Percentiles rank a stretch among this genome's conserved stretches.
Conservation (phyloP, 2,113 vertebrate species). For the Gallinago media region DNA sequence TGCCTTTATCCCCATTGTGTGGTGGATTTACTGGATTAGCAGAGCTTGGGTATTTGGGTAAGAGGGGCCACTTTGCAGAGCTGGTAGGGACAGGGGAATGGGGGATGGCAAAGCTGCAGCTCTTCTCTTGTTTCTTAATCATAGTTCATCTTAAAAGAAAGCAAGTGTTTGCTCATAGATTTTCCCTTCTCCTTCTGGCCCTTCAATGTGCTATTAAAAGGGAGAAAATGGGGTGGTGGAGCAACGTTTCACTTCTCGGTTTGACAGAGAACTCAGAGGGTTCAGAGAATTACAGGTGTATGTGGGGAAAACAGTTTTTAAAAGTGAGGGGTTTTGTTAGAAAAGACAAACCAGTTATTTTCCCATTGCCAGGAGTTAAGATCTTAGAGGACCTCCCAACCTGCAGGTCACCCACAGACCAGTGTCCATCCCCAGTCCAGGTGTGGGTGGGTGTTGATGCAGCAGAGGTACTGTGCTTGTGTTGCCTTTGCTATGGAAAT, state of each 20-base stretch:
- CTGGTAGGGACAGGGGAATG: not conserved
- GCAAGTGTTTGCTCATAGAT: not conserved
- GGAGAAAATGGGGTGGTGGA: not conserved
- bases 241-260: not conserved
- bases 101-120: not conserved
- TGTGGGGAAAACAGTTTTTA: not conserved
- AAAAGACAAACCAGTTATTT: not conserved
- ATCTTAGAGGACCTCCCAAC: not conserved
- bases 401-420: not conserved
- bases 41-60: not conserved
- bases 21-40: not conserved
- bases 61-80: not conserved
- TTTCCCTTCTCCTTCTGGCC: not conserved
- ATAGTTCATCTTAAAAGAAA: not conserved
- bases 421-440: not conserved
- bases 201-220: not conserved
- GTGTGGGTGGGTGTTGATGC: no score
- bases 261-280: not conserved
- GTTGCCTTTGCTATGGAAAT: not conserved
- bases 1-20: fast-evolving
- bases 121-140: not conserved
- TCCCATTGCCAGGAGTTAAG: not conserved
- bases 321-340: not conserved
- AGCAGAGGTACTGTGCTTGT: not conserved
- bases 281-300: not conserved